Conservation (phyloP, 35 echinoderm and acorn worm genomes). For the Ophioderma brevispina region DNA sequence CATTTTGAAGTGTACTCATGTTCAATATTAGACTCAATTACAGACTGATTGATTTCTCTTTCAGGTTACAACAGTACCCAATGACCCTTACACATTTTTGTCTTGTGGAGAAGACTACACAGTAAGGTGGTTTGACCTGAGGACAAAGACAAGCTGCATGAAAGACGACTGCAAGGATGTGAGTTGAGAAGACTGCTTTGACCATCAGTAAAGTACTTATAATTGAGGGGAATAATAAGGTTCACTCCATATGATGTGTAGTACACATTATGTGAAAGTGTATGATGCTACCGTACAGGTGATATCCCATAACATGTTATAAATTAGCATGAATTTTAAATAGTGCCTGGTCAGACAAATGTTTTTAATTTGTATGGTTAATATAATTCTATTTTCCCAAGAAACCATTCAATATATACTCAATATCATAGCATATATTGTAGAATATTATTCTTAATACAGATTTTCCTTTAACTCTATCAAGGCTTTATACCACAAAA, state of each 20-base stretch:
- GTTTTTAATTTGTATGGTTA: no score
- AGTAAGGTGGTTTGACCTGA: constrained; percentile 92
- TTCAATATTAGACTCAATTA: background rate
- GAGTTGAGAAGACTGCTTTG: no score
- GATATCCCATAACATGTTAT: background rate
- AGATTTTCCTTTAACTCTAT: no score
- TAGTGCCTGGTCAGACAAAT: no score
- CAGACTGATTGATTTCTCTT: background rate
- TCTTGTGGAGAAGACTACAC: constrained; percentile 96
- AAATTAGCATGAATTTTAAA: no score
- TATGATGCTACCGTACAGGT: no score
- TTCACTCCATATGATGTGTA: background rate
- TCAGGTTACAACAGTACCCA: constrained; percentile 83
- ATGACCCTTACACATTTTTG: constrained; percentile 89
- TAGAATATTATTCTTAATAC: no score
- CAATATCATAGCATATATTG: background rate
- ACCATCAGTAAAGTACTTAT: no score
- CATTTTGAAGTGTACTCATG: background rate
- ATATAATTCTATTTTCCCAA: no score
- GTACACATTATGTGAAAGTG: background rate
- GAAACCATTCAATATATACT: background rate
- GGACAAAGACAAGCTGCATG: constrained; percentile 82
- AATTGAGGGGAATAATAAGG: no score
- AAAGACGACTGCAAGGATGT: constrained; percentile 96
- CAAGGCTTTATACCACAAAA: no score